Base-by-base conservation (phyloP, 1,140 invertebrate species). In the Calliopsis andreniformis region DNA sequence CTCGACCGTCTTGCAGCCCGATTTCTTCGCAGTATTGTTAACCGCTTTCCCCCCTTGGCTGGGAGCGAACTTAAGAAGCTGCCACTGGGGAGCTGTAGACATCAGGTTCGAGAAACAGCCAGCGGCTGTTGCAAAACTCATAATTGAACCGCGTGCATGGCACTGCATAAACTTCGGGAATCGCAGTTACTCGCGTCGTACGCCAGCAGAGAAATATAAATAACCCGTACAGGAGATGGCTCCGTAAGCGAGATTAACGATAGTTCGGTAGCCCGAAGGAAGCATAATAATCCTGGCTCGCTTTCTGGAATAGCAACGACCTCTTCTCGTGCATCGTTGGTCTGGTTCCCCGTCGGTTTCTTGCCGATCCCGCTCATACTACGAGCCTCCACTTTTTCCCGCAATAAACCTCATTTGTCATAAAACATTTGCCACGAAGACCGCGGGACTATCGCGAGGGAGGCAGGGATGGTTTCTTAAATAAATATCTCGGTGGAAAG, bases 401-500 rank as follows among this genome's bases (percentile, higher is more conserved):
- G 39, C 72, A 55, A 73, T 83, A 85, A 85, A 83, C 63, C 76
- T 67, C 56, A 61, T 83, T 84, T 59, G 70, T 80, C 82, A 49
- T 85, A 83, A 85, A 86, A 81, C 70, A 79, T 79, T 78, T 72
- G 75, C 71, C 67, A 58, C 20, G 43, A 32, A 32, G 25, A 59
- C 56, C n/a, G 30, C 47, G 32, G 30, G 28, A 42, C 25, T n/a
- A 53, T 3, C 25, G 23, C 12, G 7, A 35, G n/a, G 43, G 53
- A 30, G 55, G 25, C n/a, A n/a, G 62, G 56, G 55, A 49, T 45
- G 18, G 43, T 78, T 85, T 78, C 80, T 80, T 83, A 85, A 81
- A 83, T 82, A 85, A 85, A 85, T 83, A 82, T 83, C 78, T 73
- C 30, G n/a, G 30, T 28, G 75, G n/a, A 39, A 78, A 86, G 76